Conservation (phyloP, 2,888 invertebrate genomes). For the Euclidia mi region DNA sequence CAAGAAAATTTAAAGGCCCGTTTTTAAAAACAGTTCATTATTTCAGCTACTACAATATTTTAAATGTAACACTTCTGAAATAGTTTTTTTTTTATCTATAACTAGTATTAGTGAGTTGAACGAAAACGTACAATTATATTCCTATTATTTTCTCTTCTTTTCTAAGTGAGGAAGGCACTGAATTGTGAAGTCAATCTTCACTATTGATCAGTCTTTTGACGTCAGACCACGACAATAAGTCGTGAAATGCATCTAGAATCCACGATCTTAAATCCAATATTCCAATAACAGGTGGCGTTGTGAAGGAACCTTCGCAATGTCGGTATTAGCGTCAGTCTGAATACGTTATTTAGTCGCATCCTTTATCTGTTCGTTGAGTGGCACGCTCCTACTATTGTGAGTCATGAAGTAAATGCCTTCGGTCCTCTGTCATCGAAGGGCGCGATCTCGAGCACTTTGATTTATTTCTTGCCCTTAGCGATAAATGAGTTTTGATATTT, state of each 20-base stretch:
- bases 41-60: too few relatives aligned
- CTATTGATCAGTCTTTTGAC: background rate
- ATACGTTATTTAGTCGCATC: constrained; percentile 13
- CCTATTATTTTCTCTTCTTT: too few relatives aligned
- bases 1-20: too few relatives aligned
- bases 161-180: too few relatives aligned
- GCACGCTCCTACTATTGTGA: constrained; percentile 27
- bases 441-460: constrained; percentile 39
- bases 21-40: too few relatives aligned
- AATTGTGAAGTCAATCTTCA: too few relatives aligned
- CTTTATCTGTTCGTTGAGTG: constrained; percentile 7
- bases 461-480: constrained; percentile 45
- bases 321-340: constrained; percentile 17
- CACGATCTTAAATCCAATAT: constrained; percentile 9
- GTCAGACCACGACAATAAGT: background rate
- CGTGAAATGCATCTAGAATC: background rate
- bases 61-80: too few relatives aligned
- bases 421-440: constrained; percentile 21
- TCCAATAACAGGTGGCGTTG: background rate
- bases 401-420: constrained; percentile 29
- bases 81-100: too few relatives aligned
- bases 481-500: constrained; percentile 46
- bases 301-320: constrained; percentile 12
- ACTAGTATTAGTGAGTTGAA: too few relatives aligned
- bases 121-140: too few relatives aligned